Percentiles rank a stretch among this genome's conserved stretches.
phyloP scores from a whole-genome alignment of 2,113 vertebrate genomes.

The Cyphotilapia sp. region DNA sequence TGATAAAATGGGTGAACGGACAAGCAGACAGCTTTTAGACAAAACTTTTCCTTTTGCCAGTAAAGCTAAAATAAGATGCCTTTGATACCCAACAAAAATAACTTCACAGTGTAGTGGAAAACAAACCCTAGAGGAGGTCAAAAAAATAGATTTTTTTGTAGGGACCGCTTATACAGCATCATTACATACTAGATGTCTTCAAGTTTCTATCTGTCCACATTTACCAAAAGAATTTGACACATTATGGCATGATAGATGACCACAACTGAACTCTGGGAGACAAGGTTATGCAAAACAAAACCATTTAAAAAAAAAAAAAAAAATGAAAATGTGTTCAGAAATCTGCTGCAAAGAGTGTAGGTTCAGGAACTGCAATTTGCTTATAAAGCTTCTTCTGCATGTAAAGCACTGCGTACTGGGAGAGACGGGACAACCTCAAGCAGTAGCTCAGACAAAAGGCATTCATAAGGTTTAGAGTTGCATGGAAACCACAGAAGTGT shows the following conservation, averaged over 20 bases:
- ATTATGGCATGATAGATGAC: not conserved
- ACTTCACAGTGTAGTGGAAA: conserved; percentile 60
- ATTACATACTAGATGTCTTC: conserved; percentile 24
- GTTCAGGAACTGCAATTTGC: conserved; percentile 32
- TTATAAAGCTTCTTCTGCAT: conserved; percentile 59
- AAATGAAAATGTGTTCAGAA: conserved; percentile 9
- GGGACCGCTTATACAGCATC: not conserved
- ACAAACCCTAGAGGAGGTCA: conserved; percentile 23
- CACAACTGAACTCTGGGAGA: conserved; percentile 13
- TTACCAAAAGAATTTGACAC: not conserved
- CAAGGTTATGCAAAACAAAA: not conserved
- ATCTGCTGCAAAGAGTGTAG: conserved; percentile 33
- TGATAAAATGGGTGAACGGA: not conserved
- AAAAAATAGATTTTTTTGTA: not conserved
- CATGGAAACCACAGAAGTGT: conserved; percentile 42
- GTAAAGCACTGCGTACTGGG: conserved; percentile 52
- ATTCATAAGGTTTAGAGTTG: conserved; percentile 54
- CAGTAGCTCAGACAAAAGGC: conserved; percentile 56
- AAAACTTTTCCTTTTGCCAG: not conserved
- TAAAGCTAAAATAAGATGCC: conserved; percentile 18
- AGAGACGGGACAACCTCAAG: conserved; percentile 36
- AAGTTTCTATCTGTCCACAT: conserved; percentile 8
- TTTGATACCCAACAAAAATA: conserved; percentile 44
- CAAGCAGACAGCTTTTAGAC: not conserved
- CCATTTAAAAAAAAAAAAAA: not conserved